Evolutionary conservation across 2,113 vertebrate genomes (phyloP).

Genomic region (Camelus dromedarius): DNA sequence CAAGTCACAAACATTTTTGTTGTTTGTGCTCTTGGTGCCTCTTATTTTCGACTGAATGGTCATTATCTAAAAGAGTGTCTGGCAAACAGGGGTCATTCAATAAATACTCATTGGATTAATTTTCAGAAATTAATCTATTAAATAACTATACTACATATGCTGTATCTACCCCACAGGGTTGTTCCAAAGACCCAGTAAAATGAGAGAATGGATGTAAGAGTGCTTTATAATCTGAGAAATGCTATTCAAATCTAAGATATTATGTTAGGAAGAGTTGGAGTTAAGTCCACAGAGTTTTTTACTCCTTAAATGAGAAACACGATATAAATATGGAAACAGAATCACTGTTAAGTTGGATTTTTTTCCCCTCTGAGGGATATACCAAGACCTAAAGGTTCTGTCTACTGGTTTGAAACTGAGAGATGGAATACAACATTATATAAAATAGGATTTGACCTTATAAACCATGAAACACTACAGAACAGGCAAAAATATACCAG

Average conservation of each 20-base stretch:
- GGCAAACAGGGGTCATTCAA: constrained; percentile 16
- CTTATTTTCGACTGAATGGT: neutral
- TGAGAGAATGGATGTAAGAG: neutral
- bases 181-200: neutral
- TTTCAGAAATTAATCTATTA: neutral
- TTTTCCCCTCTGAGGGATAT: neutral
- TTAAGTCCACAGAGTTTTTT: neutral
- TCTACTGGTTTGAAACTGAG: neutral
- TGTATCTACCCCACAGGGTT: neutral
- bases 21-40: neutral
- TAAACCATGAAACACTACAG: neutral
- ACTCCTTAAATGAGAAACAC: neutral
- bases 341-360: neutral
- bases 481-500: neutral
- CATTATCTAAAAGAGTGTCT: neutral
- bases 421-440: neutral
- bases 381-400: neutral
- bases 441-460: neutral
- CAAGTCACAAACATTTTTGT: neutral
- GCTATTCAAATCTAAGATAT: neutral
- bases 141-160: neutral
- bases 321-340: neutral
- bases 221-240: neutral
- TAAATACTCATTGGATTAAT: neutral
- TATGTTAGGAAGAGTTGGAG: neutral